Evolutionary conservation across 2,113 vertebrate genomes (phyloP).

Genomic region (Bettongia penicillata): DNA sequence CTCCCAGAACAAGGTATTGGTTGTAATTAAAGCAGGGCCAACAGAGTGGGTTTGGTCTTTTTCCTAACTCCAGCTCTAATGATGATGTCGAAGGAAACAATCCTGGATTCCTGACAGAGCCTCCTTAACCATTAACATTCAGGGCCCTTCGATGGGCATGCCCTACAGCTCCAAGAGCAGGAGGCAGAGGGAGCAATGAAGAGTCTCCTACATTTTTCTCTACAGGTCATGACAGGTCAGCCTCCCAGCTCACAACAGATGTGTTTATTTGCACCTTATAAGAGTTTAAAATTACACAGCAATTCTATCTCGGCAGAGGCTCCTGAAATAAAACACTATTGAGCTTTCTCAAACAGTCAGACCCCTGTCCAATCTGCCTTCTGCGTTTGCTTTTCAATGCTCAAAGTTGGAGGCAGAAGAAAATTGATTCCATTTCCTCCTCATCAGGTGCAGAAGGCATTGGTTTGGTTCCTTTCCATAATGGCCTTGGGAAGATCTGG

Average conservation of each 20-base stretch:
- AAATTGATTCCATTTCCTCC: neutral
- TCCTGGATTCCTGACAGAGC: neutral
- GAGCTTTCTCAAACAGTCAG: neutral
- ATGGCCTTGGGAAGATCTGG: neutral
- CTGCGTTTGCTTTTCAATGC: neutral
- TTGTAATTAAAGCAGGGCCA: conserved; percentile 48
- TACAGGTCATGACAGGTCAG: neutral
- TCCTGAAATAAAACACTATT: neutral
- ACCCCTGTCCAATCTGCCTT: neutral
- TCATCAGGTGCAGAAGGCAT: neutral
- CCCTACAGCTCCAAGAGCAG: accelerated
- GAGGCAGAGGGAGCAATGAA: neutral
- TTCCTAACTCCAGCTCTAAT: neutral
- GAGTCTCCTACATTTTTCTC: neutral
- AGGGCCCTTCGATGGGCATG: neutral
- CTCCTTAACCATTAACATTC: neutral
- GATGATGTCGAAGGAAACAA: conserved; percentile 16
- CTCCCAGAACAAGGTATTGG: conserved; percentile 52
- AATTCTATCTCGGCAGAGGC: neutral
- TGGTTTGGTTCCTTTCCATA: neutral
- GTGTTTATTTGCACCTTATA: conserved; percentile 11
- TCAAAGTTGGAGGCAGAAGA: neutral
- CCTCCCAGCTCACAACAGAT: neutral
- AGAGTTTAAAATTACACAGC: neutral
- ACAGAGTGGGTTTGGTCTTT: neutral